A percentile compares a stretch with the other conserved stretches of the same genome.
Evolutionary conservation across 2,888 invertebrate species (phyloP).

Genomic region (Sisyra nigra): DNA sequence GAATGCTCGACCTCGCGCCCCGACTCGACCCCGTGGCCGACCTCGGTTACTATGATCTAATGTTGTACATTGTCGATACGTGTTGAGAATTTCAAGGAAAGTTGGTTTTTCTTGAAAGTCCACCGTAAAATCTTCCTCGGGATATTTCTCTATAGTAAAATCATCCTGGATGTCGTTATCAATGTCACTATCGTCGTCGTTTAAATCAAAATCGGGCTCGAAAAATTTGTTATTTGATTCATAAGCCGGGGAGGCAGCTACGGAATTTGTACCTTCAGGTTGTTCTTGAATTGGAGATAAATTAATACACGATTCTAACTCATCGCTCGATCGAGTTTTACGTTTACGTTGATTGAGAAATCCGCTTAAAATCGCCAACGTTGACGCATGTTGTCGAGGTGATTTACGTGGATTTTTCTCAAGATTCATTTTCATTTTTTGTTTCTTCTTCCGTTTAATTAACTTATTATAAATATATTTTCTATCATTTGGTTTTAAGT

Average conservation of each 20-base stretch:
- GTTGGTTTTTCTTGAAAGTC: slow-evolving; percentile 28
- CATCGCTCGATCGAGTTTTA: slow-evolving; percentile 17
- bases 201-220: slow-evolving; percentile 13
- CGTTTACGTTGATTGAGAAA: slow-evolving; percentile 37
- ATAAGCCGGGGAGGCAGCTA: neutral
- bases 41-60: slow-evolving; percentile 21
- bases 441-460: slow-evolving; percentile 13
- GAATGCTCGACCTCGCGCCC: slow-evolving; percentile 16
- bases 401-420: slow-evolving; percentile 60
- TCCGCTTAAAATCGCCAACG: slow-evolving; percentile 63
- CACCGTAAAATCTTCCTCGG: slow-evolving; percentile 18
- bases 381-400: slow-evolving; percentile 77
- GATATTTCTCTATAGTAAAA: neutral
- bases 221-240: slow-evolving; percentile 3
- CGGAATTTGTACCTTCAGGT: slow-evolving; percentile 1
- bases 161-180: slow-evolving; percentile 9
- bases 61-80: slow-evolving; percentile 29
- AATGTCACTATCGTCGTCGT: slow-evolving; percentile 23
- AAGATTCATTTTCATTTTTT: slow-evolving; percentile 9
- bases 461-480: no score
- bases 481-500: slow-evolving; percentile 13
- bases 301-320: slow-evolving; percentile 12
- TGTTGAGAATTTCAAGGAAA: slow-evolving; percentile 29
- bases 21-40: slow-evolving; percentile 22
- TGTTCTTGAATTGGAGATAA: slow-evolving; percentile 4